These are phyloP conservation scores for Sitta carolinensis DNA, from an alignment of 2,797 vertebrate species.

Conservation along the genomic window DNA sequence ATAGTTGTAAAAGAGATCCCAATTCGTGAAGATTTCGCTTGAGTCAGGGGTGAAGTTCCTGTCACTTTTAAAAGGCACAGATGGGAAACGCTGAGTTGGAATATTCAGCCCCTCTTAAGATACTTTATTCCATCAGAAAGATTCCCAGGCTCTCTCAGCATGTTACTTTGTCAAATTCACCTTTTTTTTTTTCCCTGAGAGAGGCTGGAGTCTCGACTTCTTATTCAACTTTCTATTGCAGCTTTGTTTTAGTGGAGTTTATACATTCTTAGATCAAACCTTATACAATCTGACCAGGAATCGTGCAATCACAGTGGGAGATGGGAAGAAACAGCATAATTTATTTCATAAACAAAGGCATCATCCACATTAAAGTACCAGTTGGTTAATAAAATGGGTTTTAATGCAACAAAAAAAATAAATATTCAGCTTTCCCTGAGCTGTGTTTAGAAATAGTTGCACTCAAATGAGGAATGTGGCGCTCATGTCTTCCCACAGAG, in stretches of 20 bases:
- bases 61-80: background rate
- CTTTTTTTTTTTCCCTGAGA: background rate
- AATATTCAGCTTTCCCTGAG: background rate
- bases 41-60: background rate
- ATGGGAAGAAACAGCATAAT: slow-evolving; percentile 6
- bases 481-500: background rate
- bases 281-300: background rate
- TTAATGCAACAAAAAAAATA: slow-evolving; percentile 29
- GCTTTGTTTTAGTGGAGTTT: slow-evolving; percentile 45
- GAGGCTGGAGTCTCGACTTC: background rate
- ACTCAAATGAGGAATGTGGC: background rate
- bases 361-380: background rate
- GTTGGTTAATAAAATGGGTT: slow-evolving; percentile 5
- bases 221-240: background rate
- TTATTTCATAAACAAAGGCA: slow-evolving; percentile 24
- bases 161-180: slow-evolving; percentile 12
- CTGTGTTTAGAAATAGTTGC: slow-evolving; percentile 38
- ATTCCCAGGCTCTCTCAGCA: background rate
- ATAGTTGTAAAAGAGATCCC: background rate
- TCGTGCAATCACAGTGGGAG: background rate
- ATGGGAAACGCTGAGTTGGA: background rate
- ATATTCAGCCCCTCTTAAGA: slow-evolving; percentile 3
- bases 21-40: background rate
- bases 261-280: slow-evolving; percentile 20
- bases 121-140: background rate